Base-by-base conservation (phyloP, 2,888 invertebrate genomes). In the Orthosia incerta region DNA sequence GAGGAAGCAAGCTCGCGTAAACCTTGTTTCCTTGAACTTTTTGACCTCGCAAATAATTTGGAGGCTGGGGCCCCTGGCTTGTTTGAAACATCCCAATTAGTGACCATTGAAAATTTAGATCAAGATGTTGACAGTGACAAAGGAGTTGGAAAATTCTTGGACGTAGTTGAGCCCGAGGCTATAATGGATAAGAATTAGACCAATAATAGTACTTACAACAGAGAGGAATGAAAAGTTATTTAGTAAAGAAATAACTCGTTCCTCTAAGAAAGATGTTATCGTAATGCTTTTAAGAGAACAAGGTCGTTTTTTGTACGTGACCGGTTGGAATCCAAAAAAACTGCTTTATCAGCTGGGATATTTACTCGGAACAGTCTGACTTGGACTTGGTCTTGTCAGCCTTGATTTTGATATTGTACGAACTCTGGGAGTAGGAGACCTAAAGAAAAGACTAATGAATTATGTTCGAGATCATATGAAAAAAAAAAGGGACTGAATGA, bases 1-100 rank as follows among this genome's bases (percentile, higher is more conserved):
- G 79, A 85, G 87, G 86, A 86, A 86, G 74, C 77, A 57, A 66
- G 73, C 76, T 63, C 50, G 69, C 71, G 77, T 69, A 64, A 76
- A 78, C 72, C 56, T 70, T 46, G 65, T 84, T 79, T 83, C 85
- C 87, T 83, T 86, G 85, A 86, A 83, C 87, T 74, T 71, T 69
- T 65, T 83, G 76, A 85, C 81, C 85, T 86, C 66, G 81, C 62
- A 64, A 79, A 82, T 73, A 60, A 60, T 67, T 67, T 76, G 57
- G 70, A 71, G 70, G 71, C 65, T 72, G 63, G 67, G 62, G 74
- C 57, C 71, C 53, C 68, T 39, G 51, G 63, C 55, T 79, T 53
- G 61, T 62, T 71, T 57, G 26, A 64, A 57, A 72, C 61, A 63
- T 65, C 72, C 57, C 63, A 81, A 78, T 84, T 78, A 79, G 57